These are phyloP conservation scores for Dufourea novaeangliae DNA, from an alignment of 1,140 invertebrate genomes.

Conservation along the genomic window DNA sequence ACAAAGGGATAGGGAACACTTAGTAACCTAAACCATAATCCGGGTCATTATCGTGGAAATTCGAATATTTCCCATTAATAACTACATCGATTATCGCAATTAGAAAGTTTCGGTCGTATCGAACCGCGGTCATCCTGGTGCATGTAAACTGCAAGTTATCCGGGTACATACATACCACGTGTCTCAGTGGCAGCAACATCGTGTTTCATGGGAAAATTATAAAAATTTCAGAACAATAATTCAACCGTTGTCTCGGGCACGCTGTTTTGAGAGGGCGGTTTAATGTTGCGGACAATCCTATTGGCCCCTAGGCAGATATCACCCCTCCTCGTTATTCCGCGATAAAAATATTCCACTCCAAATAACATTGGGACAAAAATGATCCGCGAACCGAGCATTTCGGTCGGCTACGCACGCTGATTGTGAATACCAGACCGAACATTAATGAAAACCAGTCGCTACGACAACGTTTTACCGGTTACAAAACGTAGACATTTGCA, in stretches of 20 bases:
- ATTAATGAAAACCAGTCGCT: neutral
- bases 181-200: too few relatives aligned
- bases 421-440: neutral
- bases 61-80: conserved; percentile 38
- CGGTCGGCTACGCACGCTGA: neutral
- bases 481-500: neutral
- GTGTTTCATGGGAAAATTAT: neutral
- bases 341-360: conserved; percentile 49
- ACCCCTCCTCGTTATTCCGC: conserved; percentile 20
- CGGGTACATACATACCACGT: too few relatives aligned
- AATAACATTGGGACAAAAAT: conserved; percentile 52
- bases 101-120: neutral
- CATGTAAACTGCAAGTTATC: too few relatives aligned
- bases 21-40: conserved; percentile 39
- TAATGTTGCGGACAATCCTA: conserved; percentile 23
- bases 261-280: conserved; percentile 20
- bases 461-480: neutral
- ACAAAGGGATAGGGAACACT: conserved; percentile 55
- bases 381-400: conserved; percentile 29
- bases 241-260: conserved; percentile 20
- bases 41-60: conserved; percentile 33
- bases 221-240: conserved; percentile 21
- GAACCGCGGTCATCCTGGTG: neutral
- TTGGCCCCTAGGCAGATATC: conserved; percentile 32
- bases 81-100: conserved; percentile 12